Base-by-base conservation (phyloP, 2,888 invertebrate genomes). In the Boloria selene region DNA sequence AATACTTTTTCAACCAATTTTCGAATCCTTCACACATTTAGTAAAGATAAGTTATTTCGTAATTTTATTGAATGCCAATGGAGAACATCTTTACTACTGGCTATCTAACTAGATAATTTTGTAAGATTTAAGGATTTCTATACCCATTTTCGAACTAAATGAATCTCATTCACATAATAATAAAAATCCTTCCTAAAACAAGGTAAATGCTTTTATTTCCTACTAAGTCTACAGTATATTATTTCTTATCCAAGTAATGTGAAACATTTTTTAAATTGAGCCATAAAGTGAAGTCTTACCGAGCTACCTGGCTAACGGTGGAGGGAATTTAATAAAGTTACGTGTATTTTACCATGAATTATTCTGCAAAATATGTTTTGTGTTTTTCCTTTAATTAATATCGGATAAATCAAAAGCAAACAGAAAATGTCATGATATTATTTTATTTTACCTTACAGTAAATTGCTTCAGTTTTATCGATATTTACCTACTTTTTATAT, bases 301-400 rank as follows among this genome's bases (percentile, higher is more conserved):
- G 79, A 80, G 83, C 82, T 77, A 79, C 80, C 81, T 79, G 83
- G 79, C 80, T 79, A 81, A 77, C 79, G 81, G 76, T 78, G 81
- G 76, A 79, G 79, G 76, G 83, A 88, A 85, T 87, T 88, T 89
- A 88, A 89, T 90, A 88, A 88, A 83, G 88, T 82, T 80, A 84
- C 82, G 78, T 81, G 80, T 85, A 83, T 84, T 84, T 85, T 84
- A 82, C 81, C 79, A 79, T 83, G 82, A 86, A 84, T 83, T 85
- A 85, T 84, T 84, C 79, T 79, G 73, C 74, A 74, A 80, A 78
- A 78, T 76, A 72, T 67, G 69, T 70, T 71, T 70, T 69, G 65
- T 72, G 63, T 72, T 74, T 72, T 73, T 38, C 10, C 31, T 66
- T 75, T 70, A 81, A 80, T 80, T 79, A 80, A 79, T 81, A 77